Evolutionary conservation across 2,113 vertebrate genomes (phyloP).

Genomic region (Pitta sordida): DNA sequence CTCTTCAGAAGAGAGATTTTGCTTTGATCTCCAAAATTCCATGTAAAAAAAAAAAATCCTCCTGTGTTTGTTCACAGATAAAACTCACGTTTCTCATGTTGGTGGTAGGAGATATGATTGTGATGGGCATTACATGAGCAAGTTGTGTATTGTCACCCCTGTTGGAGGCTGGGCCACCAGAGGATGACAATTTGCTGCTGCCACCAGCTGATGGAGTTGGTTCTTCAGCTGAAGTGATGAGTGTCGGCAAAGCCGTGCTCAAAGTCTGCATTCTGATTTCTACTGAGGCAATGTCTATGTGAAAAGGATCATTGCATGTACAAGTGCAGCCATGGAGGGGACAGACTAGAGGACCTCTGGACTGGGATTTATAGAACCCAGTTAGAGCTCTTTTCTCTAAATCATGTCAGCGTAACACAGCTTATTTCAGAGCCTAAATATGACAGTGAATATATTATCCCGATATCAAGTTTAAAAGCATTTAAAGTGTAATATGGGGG

Average conservation of each 20-base stretch:
- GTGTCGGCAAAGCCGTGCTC: not conserved
- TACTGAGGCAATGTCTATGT: not conserved
- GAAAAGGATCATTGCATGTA: not conserved
- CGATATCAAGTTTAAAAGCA: not conserved
- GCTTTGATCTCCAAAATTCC: not conserved
- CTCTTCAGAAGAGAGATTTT: not conserved
- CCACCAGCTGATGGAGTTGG: not conserved
- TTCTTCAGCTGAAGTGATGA: not conserved
- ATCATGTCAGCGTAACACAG: not conserved
- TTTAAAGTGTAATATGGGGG: not conserved
- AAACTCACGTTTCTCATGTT: not conserved
- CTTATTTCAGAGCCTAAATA: not conserved
- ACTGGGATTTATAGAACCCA: not conserved
- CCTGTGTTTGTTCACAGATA: not conserved
- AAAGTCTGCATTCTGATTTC: not conserved
- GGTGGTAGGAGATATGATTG: not conserved
- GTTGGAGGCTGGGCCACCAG: not conserved
- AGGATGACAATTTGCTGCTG: not conserved
- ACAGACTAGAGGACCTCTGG: not conserved
- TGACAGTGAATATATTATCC: not conserved
- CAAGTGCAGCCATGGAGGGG: not conserved
- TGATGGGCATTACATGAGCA: not conserved
- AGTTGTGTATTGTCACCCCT: not conserved
- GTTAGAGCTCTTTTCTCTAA: not conserved
- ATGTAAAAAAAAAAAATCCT: not conserved